Percentiles rank a stretch among this genome's conserved stretches.
phyloP scores from a whole-genome alignment of 2,888 invertebrate species.

The Elmis aenea region DNA sequence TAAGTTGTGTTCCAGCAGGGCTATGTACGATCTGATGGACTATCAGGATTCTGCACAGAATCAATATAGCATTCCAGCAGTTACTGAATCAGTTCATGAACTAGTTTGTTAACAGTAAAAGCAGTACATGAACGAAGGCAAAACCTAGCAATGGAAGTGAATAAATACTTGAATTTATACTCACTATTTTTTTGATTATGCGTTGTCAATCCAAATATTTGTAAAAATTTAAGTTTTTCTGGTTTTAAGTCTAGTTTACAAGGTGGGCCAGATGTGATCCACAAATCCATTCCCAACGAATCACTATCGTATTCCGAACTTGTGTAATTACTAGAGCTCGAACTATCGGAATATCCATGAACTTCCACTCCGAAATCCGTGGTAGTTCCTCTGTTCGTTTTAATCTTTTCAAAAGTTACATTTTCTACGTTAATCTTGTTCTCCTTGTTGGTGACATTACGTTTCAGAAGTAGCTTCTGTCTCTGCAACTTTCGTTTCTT shows the following conservation, averaged over 20 bases:
- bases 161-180: no score
- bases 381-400: slow-evolving; percentile 14
- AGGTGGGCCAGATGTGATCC: slow-evolving; percentile 54
- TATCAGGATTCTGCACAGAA: no score
- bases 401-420: slow-evolving; percentile 15
- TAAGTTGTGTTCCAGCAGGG: no score
- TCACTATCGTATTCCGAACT: slow-evolving; percentile 49
- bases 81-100: no score
- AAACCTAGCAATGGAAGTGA: no score
- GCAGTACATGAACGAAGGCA: no score
- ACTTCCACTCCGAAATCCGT: slow-evolving; percentile 38
- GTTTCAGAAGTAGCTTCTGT: slow-evolving; percentile 17
- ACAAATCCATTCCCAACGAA: slow-evolving; percentile 47
- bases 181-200: slow-evolving; percentile 57
- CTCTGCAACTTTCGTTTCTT: slow-evolving; percentile 35
- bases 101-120: no score
- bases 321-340: slow-evolving; percentile 48
- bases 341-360: slow-evolving; percentile 41
- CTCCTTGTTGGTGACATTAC: slow-evolving; percentile 11
- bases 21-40: no score
- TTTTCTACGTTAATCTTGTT: slow-evolving; percentile 15
- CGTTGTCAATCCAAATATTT: slow-evolving; percentile 60
- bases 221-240: slow-evolving; percentile 57
- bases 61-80: no score
- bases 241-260: slow-evolving; percentile 49